Conservation (phyloP, 2,888 invertebrate genomes). For the Leuctra nigra region DNA sequence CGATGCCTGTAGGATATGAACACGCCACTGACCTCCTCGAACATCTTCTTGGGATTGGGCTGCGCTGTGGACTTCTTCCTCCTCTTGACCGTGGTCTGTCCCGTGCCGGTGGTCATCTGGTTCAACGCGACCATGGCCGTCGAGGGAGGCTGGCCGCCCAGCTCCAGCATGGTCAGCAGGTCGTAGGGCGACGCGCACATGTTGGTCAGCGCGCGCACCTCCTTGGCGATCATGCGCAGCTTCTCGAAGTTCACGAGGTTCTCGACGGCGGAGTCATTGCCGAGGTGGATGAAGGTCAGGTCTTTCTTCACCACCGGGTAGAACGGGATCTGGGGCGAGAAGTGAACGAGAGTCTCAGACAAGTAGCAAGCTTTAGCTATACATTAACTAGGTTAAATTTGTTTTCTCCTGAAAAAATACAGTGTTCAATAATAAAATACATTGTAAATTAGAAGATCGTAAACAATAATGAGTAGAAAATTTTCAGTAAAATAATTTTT, state of each 20-base stretch:
- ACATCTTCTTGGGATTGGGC: slow-evolving; percentile 96
- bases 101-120: slow-evolving; percentile 62
- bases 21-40: slow-evolving; percentile 62
- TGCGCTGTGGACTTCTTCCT: slow-evolving; percentile 84
- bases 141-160: slow-evolving; percentile 77
- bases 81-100: slow-evolving; percentile 74
- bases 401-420: too few species aligned
- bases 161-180: slow-evolving; percentile 73
- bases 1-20: too few species aligned
- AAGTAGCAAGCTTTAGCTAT: too few species aligned
- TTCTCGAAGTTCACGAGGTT: slow-evolving; percentile 95
- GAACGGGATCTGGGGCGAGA: slow-evolving; percentile 61
- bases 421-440: too few species aligned
- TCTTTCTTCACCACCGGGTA: slow-evolving; percentile 92
- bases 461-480: too few species aligned
- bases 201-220: slow-evolving; percentile 80
- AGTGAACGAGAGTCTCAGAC: too few species aligned
- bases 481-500: too few species aligned
- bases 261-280: slow-evolving; percentile 88
- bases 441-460: too few species aligned
- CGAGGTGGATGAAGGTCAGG: slow-evolving; percentile 95
- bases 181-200: slow-evolving; percentile 93
- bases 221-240: slow-evolving; percentile 96
- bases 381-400: too few species aligned
- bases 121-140: slow-evolving; percentile 84